phyloP scores from a whole-genome alignment of 2,888 invertebrate genomes.

The Drosophila quinaria region DNA sequence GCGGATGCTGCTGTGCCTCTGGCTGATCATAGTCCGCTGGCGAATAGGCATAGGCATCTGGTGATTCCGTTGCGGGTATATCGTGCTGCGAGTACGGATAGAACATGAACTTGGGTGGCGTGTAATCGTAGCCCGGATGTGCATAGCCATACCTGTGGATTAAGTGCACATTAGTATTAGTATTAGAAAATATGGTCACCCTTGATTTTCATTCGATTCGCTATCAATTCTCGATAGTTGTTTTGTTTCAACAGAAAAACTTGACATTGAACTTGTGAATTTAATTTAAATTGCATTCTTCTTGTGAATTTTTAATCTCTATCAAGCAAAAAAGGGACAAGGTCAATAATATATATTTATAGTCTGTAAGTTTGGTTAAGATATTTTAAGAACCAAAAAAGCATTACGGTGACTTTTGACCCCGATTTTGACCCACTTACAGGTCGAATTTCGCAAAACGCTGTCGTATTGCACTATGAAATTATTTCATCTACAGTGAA shows the following conservation, averaged over 20 bases:
- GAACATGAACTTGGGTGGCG: conserved; percentile 88
- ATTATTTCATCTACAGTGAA: too few species aligned
- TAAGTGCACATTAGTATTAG: not conserved
- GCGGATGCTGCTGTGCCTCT: conserved; percentile 46
- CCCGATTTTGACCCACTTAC: too few species aligned
- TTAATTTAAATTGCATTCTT: not conserved
- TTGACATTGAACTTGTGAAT: conserved; percentile 11
- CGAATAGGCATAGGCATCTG: conserved; percentile 63
- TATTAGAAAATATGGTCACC: not conserved
- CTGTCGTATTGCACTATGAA: too few species aligned
- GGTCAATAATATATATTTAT: too few species aligned
- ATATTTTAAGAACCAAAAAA: too few species aligned
- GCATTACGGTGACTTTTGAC: too few species aligned
- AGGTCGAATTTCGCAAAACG: too few species aligned
- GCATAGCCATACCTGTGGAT: conserved; percentile 84
- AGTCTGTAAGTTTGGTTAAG: too few species aligned
- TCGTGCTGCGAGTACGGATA: conserved; percentile 91
- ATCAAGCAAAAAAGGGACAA: too few species aligned
- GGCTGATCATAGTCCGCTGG: conserved; percentile 63
- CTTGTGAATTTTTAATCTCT: too few species aligned
- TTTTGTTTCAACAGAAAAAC: conserved; percentile 80
- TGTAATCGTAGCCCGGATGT: conserved; percentile 83
- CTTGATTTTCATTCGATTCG: not conserved
- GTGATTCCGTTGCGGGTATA: conserved; percentile 85
- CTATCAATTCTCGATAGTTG: not conserved